These are phyloP conservation scores for Proales similis DNA, from an alignment of 1,140 invertebrate genomes.

Conservation along the genomic window DNA sequence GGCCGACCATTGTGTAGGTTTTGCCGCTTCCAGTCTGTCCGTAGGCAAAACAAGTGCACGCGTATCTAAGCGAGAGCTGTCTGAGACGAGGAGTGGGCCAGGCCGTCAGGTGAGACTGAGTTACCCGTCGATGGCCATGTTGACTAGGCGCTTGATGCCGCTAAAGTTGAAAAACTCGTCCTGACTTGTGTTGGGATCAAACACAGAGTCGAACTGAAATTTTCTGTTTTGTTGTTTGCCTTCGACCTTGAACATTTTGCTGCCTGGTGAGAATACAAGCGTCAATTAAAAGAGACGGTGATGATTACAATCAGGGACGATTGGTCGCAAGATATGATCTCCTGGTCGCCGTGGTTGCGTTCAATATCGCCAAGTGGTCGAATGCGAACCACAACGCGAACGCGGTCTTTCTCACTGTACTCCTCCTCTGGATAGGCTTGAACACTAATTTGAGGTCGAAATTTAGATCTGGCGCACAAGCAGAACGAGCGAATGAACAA, in stretches of 20 bases:
- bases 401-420: slow-evolving; percentile 20
- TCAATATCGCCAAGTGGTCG: slow-evolving; percentile 22
- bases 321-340: slow-evolving; percentile 24
- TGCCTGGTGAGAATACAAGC: not conserved
- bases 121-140: slow-evolving; percentile 51
- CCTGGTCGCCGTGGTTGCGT: not conserved
- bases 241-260: slow-evolving; percentile 22
- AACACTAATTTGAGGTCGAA: too few relatives aligned
- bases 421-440: slow-evolving; percentile 24
- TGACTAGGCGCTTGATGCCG: slow-evolving; percentile 50
- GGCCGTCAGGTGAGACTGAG: not conserved
- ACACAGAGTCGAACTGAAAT: slow-evolving; percentile 46
- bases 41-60: slow-evolving; percentile 62
- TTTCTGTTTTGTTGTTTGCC: slow-evolving; percentile 24
- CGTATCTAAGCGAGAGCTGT: slow-evolving; percentile 43
- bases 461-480: too few relatives aligned
- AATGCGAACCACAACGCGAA: slow-evolving; percentile 30
- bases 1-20: slow-evolving; percentile 54
- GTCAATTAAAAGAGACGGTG: not conserved
- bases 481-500: too few relatives aligned
- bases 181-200: slow-evolving; percentile 48
- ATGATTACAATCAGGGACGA: not conserved
- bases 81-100: not conserved
- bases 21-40: slow-evolving; percentile 54
- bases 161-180: slow-evolving; percentile 51